Conservation (phyloP, 2,797 vertebrate genomes). For the Takifugu rubripes region DNA sequence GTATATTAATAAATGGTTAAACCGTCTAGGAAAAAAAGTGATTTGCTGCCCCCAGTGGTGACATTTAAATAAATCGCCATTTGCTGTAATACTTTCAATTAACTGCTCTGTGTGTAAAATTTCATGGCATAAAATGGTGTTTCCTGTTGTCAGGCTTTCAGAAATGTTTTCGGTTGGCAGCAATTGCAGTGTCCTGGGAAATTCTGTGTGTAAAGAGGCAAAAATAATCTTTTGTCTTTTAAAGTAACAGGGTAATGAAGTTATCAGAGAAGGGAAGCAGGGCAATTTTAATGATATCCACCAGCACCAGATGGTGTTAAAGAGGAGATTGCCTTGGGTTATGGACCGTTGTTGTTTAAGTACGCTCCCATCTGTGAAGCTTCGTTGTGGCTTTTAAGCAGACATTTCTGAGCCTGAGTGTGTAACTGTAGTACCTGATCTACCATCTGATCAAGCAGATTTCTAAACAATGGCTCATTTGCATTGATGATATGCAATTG, state of each 20-base stretch:
- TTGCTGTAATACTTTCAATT: too few relatives aligned
- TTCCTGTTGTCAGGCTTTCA: too few relatives aligned
- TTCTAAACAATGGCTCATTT: slow-evolving; percentile 17
- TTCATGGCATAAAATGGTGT: too few relatives aligned
- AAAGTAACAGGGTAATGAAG: slow-evolving; percentile 29
- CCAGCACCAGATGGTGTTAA: slow-evolving; percentile 56
- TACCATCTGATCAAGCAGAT: slow-evolving; percentile 18
- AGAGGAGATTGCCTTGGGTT: slow-evolving; percentile 43
- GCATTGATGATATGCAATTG: too few relatives aligned
- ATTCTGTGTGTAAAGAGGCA: slow-evolving; percentile 9
- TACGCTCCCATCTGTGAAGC: slow-evolving; percentile 40
- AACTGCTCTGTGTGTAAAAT: too few relatives aligned
- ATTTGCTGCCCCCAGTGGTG: too few relatives aligned
- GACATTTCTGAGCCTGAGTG: too few relatives aligned
- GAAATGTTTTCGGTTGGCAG: background rate
- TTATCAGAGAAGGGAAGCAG: slow-evolving; percentile 20
- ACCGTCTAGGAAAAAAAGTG: too few relatives aligned
- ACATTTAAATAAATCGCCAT: too few relatives aligned
- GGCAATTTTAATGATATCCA: slow-evolving; percentile 30
- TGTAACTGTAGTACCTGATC: background rate
- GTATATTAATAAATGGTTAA: too few relatives aligned
- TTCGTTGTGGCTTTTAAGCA: too few relatives aligned
- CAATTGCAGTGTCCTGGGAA: slow-evolving; percentile 1
- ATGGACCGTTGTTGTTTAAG: slow-evolving; percentile 48
- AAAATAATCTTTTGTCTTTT: slow-evolving; percentile 18